phyloP scores from a whole-genome alignment of 2,113 vertebrate species.

The Nycticryphes semicollaris region DNA sequence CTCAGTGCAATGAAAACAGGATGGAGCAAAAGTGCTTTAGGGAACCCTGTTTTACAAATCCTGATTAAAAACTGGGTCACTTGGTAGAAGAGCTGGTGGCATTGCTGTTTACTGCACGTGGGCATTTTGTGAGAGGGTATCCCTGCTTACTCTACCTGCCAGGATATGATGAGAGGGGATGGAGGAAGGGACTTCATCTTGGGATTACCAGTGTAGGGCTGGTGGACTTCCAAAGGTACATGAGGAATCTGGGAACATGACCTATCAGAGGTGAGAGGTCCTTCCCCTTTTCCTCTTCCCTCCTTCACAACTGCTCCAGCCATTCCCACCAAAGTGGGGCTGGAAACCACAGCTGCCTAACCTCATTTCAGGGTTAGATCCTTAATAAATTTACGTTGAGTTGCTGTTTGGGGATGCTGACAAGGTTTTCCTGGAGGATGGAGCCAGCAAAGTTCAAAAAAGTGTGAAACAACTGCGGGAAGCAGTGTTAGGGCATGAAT shows the following conservation, averaged over 20 bases:
- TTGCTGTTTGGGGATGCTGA: not conserved
- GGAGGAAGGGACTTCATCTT: not conserved
- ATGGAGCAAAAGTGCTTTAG: not conserved
- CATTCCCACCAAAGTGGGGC: not conserved
- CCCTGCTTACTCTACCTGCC: not conserved
- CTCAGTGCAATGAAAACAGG: not conserved
- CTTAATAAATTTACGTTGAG: not conserved
- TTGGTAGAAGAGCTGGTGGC: not conserved
- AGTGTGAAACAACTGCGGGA: not conserved
- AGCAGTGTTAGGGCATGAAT: not conserved
- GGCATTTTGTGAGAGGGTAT: not conserved
- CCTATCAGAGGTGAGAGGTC: not conserved
- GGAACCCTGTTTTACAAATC: not conserved
- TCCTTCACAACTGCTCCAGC: not conserved
- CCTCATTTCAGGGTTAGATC: not conserved
- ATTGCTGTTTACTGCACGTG: not conserved
- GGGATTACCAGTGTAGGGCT: not conserved
- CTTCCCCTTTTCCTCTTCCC: not conserved
- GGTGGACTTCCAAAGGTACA: not conserved
- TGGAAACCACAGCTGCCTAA: not conserved
- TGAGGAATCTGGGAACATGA: not conserved
- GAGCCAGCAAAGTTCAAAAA: not conserved
- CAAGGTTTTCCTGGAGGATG: not conserved
- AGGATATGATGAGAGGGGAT: not conserved
- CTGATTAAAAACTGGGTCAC: not conserved